phyloP scores from a whole-genome alignment of 2,113 vertebrate genomes.

The Atlantisia rogersi region DNA sequence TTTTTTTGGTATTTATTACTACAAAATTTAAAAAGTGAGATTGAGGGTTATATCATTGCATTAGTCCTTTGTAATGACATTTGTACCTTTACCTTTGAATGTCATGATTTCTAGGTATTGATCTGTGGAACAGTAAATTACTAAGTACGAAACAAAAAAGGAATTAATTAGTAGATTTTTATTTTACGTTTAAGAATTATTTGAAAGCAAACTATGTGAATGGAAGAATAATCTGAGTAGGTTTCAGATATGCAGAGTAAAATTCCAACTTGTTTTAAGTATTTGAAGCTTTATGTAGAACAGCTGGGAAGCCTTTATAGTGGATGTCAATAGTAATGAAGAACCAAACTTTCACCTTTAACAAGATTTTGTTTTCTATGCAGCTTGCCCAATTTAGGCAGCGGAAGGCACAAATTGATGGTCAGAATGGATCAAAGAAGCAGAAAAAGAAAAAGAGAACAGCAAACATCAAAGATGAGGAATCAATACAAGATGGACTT shows the following conservation, averaged over 20 bases:
- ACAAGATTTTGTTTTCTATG: constrained; percentile 50
- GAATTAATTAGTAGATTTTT: neutral
- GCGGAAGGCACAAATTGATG: constrained; percentile 88
- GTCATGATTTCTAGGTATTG: neutral
- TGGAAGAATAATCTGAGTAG: neutral
- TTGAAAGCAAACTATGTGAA: neutral
- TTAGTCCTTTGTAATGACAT: neutral
- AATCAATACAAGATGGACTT: constrained; percentile 64
- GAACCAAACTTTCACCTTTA: constrained; percentile 53
- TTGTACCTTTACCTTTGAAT: neutral
- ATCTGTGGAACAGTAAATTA: neutral
- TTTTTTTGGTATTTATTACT: neutral
- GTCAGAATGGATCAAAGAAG: constrained; percentile 84
- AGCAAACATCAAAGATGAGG: constrained; percentile 74
- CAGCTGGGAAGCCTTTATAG: neutral
- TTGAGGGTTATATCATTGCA: neutral
- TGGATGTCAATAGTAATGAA: constrained; percentile 21
- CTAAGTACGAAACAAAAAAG: neutral
- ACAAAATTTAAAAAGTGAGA: neutral
- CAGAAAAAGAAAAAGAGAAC: constrained; percentile 89
- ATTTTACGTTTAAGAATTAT: neutral
- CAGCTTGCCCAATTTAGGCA: constrained; percentile 95
- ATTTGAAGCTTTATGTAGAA: constrained; percentile 3
- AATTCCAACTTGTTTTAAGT: constrained; percentile 22
- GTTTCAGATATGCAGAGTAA: neutral